Conservation (phyloP, 2,888 invertebrate genomes). For the Sphaerophoria taeniata region DNA sequence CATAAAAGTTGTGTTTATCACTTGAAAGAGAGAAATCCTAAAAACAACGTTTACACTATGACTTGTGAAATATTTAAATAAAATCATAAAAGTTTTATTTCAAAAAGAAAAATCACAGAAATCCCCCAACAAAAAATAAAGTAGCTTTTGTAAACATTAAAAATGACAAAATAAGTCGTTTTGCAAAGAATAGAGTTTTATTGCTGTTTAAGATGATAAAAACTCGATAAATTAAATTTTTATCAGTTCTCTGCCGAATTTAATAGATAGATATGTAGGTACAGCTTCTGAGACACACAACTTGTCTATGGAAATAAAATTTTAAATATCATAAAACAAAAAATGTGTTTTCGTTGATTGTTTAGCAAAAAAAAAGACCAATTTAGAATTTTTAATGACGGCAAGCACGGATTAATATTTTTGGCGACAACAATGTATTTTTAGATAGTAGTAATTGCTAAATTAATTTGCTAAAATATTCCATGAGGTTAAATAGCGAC, state of each 20-base stretch:
- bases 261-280: neutral
- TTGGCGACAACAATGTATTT: no score
- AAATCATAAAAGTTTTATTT: neutral
- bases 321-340: neutral
- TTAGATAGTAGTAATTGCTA: no score
- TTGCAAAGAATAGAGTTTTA: neutral
- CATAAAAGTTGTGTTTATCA: neutral
- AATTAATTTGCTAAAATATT: no score
- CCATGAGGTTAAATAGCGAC: no score
- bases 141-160: slow-evolving; percentile 17
- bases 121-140: neutral
- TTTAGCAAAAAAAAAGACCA: neutral
- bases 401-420: no score
- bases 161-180: neutral
- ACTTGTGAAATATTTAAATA: neutral
- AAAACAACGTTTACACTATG: neutral
- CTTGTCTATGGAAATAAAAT: neutral
- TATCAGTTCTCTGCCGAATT: slow-evolving; percentile 4
- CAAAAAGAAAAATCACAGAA: neutral
- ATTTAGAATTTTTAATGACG: neutral
- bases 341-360: no score
- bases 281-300: neutral
- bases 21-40: neutral
- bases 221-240: slow-evolving; percentile 6
- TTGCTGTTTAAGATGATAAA: neutral